Percentiles rank a stretch among this genome's conserved stretches.
These are phyloP conservation scores for Brachyistius frenatus DNA, from an alignment of 2,113 vertebrate species.

Conservation along the genomic window DNA sequence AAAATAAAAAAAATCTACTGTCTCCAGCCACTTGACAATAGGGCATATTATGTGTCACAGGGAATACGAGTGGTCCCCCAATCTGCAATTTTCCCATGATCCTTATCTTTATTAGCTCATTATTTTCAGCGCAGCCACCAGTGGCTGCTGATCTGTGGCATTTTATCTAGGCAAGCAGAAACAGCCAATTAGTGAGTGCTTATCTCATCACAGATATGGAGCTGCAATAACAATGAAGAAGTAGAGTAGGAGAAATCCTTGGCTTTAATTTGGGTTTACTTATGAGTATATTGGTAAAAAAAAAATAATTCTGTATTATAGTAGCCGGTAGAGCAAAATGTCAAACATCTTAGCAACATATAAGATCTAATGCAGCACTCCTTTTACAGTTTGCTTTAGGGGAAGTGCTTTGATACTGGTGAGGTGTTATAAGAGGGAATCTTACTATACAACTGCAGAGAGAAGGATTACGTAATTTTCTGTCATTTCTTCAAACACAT, in stretches of 20 bases:
- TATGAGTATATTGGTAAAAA: background rate
- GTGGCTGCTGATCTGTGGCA: slow-evolving; percentile 75
- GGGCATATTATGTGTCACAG: slow-evolving; percentile 43
- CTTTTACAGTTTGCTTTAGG: background rate
- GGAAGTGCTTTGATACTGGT: background rate
- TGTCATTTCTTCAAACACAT: background rate
- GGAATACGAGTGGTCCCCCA: slow-evolving; percentile 62
- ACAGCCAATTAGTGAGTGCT: slow-evolving; percentile 77
- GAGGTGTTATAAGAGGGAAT: background rate
- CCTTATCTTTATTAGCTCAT: slow-evolving; percentile 83
- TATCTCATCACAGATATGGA: slow-evolving; percentile 72
- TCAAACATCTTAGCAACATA: background rate
- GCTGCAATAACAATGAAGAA: slow-evolving; percentile 64
- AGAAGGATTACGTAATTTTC: background rate
- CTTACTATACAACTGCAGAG: background rate
- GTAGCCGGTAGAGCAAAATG: background rate
- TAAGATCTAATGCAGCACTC: background rate
- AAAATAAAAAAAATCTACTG: background rate
- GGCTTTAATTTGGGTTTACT: slow-evolving; percentile 39
- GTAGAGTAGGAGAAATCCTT: slow-evolving; percentile 27
- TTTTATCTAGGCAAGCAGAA: slow-evolving; percentile 69
- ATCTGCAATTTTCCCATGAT: slow-evolving; percentile 78
- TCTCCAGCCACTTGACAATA: slow-evolving; percentile 43
- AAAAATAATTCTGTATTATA: background rate
- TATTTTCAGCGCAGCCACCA: slow-evolving; percentile 69